Evolutionary conservation across 2,113 vertebrate species (phyloP), one percentile per base, ranked within the genome.

Genomic region (Sula dactylatra): DNA sequence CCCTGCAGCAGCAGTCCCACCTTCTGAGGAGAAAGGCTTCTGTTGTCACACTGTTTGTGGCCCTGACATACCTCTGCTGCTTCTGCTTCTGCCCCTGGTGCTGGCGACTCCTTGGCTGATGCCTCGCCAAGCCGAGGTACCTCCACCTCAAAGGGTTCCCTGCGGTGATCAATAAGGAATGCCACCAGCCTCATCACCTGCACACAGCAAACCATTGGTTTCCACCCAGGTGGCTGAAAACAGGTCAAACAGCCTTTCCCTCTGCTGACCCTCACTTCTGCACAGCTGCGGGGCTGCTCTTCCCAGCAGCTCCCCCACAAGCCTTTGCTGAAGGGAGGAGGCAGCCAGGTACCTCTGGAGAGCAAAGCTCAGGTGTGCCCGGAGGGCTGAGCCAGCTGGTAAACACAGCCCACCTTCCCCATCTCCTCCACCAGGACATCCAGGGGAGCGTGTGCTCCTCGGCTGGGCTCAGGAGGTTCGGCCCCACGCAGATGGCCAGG

Each of bases 141-240:
- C n/a, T 98, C 97, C 55, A 99, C 98, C 44, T 98, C 99, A 86
- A 99, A 98, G 82, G 99, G 94, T 80, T 98, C 97, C 42, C 71
- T 89, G 56, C 98, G 98, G 78, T 98, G 96, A 45, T 99, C 98
- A n/a, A 98, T 99, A 54, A 99, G 97, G 93, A 99, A 98, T 91
- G 98, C 97, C 69, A 99, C 98, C 27, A 99, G 67, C 14, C 71
- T 78, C 25, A 94, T 98, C 62, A 98, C 98, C 99, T 99, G 81
- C 50, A 94, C 67, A 55, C 88, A 74, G 44, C 61, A 95, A 78
- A 65, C 3, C 8, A 65, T 3, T 36, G 24, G 1, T 67, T 32
- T 54, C 24, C 26, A 61, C 5, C 21, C 5, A 4, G 7, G 18
- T 32, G 45, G 16, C 42, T 26, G 16, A 73, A 50, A 42, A 8